Percentiles rank a stretch among this genome's conserved stretches.
phyloP scores from a whole-genome alignment of 2,797 vertebrate species.

The Echiichthys vipera region DNA sequence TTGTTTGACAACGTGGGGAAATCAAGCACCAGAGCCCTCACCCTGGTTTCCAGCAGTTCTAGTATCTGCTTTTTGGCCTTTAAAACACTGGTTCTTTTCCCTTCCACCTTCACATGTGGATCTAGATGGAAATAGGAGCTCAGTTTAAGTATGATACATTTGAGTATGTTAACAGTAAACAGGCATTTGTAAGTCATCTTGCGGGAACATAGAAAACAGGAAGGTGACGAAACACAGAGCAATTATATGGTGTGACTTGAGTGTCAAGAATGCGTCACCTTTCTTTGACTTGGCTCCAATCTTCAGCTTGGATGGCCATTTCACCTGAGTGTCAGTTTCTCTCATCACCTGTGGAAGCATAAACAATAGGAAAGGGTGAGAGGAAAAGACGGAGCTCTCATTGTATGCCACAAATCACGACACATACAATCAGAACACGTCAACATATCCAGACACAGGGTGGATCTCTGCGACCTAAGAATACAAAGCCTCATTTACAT shows the following conservation, averaged over 20 bases:
- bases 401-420: conserved; percentile 38
- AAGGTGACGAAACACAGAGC: neutral
- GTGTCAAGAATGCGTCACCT: conserved; percentile 72
- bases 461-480: conserved; percentile 34
- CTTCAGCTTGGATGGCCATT: conserved; percentile 89
- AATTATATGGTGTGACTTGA: neutral
- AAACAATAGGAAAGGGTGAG: conserved; percentile 42
- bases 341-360: conserved; percentile 82
- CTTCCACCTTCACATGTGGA: conserved; percentile 88
- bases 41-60: conserved; percentile 86
- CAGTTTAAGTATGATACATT: neutral
- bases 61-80: conserved; percentile 86
- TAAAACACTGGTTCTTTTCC: conserved; percentile 78
- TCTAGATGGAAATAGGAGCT: conserved; percentile 66
- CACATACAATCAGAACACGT: conserved; percentile 27
- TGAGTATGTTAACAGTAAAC: neutral
- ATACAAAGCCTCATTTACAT: conserved; percentile 81
- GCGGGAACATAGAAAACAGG: neutral
- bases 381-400: conserved; percentile 25
- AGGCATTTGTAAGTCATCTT: neutral
- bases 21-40: conserved; percentile 41
- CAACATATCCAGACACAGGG: conserved; percentile 39
- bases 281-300: conserved; percentile 89
- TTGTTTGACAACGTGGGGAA: neutral
- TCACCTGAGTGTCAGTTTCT: conserved; percentile 88